Evolutionary conservation across 1,140 invertebrate genomes (phyloP), one percentile per base, ranked within the genome.

Genomic region (Patella vulgata): DNA sequence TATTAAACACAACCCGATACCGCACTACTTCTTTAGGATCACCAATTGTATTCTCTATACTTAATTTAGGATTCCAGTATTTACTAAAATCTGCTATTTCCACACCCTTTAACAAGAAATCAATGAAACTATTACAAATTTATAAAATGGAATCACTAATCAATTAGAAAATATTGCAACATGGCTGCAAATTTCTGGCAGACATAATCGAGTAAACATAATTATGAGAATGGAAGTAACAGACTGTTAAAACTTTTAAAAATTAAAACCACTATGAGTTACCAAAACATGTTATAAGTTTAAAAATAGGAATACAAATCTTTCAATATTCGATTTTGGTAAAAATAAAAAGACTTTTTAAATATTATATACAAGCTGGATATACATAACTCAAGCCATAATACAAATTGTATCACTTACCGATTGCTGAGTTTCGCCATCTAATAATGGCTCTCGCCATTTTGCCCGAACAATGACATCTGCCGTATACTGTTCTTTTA

Each of bases 1-100:
- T 74, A 64, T 82, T 79, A 63, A 76, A 81, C 14, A 77, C 52
- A 8, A 82, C 62, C 11, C 74, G 58, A 58, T 80, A 71, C 4
- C 79, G 66, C n/a, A 80, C 67, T 30, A 75, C 72, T 55, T 83
- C 80, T 54, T 83, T 83, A 1, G 81, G 79, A 43, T 84, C 83
- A 0, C 80, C 81, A 14, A 79, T 68, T 9, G 77, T 79, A 63
- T 84, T 84, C 60, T 84, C 83, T 21, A 84, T 82, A 63, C 78
- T 83, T 17, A 84, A 56, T 65, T 82, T 81, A 8, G 83, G 83
- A 67, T 82, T 83, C 82, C 82, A 84, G 48, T 75, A 71, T 23
- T 77, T 76, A 14, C 65, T 46, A 33, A 80, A 78, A 40, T 83
- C 81, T 36, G 79, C 72, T 25, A 70, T 64, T n/a, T 81, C 80